phyloP scores from a whole-genome alignment of 2,113 vertebrate genomes.

The Nothobranchius kuhntae region DNA sequence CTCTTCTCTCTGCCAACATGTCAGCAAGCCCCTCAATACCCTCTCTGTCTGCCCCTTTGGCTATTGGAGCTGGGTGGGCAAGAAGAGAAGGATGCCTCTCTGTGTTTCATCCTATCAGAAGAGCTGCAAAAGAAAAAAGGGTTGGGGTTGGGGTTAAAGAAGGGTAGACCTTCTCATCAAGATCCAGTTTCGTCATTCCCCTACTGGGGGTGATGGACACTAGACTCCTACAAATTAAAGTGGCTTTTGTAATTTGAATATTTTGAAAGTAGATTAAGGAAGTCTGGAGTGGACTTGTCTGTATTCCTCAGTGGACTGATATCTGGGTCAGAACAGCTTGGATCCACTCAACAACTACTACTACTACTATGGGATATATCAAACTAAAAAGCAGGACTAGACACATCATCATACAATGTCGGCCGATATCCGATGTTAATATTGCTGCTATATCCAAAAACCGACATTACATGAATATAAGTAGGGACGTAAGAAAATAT shows the following conservation, averaged over 20 bases:
- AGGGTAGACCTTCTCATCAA: slow-evolving; percentile 57
- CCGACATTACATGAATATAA: too few species aligned
- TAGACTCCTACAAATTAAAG: slow-evolving; percentile 43
- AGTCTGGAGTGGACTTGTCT: slow-evolving; percentile 12
- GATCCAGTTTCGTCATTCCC: slow-evolving; percentile 67
- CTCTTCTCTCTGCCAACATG: slow-evolving; percentile 29
- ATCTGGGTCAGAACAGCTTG: slow-evolving; percentile 1
- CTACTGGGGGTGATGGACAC: slow-evolving; percentile 29
- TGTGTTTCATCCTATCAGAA: slow-evolving; percentile 65
- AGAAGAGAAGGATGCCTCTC: slow-evolving; percentile 56
- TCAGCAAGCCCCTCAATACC: slow-evolving; percentile 69
- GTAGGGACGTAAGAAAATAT: too few species aligned
- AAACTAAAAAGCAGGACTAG: slow-evolving; percentile 37
- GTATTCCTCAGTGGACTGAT: background rate
- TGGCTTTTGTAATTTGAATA: slow-evolving; percentile 21
- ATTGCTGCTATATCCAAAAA: too few species aligned
- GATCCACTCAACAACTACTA: slow-evolving; percentile 5
- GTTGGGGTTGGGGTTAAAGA: slow-evolving; percentile 28
- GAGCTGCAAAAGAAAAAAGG: slow-evolving; percentile 28
- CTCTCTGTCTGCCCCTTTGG: slow-evolving; percentile 68
- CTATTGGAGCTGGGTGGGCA: slow-evolving; percentile 44
- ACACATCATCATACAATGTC: background rate
- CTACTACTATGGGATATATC: slow-evolving; percentile 37
- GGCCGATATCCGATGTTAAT: too few species aligned
- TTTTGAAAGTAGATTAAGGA: slow-evolving; percentile 11